phyloP scores from a whole-genome alignment of 2,797 vertebrate genomes.

The Chaenodraco wilsoni region DNA sequence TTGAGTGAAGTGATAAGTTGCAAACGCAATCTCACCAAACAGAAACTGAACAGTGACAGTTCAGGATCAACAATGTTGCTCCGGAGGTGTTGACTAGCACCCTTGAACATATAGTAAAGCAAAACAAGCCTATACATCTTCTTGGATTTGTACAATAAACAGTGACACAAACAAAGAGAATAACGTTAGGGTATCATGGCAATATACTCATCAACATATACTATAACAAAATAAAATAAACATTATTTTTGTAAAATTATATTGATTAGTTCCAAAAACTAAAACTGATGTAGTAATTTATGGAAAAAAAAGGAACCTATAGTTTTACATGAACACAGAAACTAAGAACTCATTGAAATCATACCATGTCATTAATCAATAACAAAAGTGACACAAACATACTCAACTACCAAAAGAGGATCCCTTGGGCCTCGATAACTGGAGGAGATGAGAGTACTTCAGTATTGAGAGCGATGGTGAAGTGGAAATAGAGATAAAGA shows the following conservation, averaged over 20 bases:
- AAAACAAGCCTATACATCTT: background rate
- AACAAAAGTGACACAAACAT: conserved; percentile 25
- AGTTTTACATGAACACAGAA: conserved; percentile 3
- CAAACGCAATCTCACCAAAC: too few relatives aligned
- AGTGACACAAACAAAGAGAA: background rate
- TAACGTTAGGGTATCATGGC: background rate
- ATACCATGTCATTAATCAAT: conserved; percentile 25
- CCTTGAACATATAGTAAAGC: background rate
- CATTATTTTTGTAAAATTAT: too few relatives aligned
- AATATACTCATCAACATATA: background rate
- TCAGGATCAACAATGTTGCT: background rate
- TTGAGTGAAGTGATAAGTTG: background rate
- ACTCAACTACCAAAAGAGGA: conserved; percentile 3
- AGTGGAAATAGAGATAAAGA: conserved; percentile 4
- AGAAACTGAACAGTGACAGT: background rate
- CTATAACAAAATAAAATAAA: too few relatives aligned
- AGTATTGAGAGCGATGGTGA: conserved; percentile 10
- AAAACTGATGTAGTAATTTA: too few relatives aligned
- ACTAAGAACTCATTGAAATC: conserved; percentile 8
- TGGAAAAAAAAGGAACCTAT: background rate
- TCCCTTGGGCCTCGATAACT: conserved; percentile 13
- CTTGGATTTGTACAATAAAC: background rate
- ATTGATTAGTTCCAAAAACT: too few relatives aligned
- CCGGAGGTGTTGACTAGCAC: background rate
- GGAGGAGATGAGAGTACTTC: conserved; percentile 22